phyloP scores from a whole-genome alignment of 2,797 vertebrate genomes.

The Smutsia gigantea region DNA sequence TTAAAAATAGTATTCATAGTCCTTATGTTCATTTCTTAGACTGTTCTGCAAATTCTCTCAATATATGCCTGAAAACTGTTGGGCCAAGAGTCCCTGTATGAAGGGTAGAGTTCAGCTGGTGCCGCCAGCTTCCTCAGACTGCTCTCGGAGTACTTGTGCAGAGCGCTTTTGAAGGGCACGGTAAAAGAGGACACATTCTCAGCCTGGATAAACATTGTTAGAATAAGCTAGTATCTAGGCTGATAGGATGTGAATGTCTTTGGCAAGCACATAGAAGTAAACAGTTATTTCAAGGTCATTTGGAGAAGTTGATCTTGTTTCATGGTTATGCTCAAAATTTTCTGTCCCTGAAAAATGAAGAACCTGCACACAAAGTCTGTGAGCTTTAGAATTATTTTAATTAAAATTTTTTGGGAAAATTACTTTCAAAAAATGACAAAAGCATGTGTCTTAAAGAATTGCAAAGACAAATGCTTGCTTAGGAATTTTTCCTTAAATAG shows the following conservation, averaged over 20 bases:
- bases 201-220: slow-evolving; percentile 28
- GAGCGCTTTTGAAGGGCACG: slow-evolving; percentile 52
- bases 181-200: neutral
- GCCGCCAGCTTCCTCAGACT: slow-evolving; percentile 41
- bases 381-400: slow-evolving; percentile 21
- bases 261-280: slow-evolving; percentile 55
- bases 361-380: neutral
- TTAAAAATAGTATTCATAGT: slow-evolving; percentile 50
- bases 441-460: neutral
- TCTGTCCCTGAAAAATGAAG: neutral
- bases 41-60: slow-evolving; percentile 40
- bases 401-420: neutral
- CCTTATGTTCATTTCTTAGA: neutral
- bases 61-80: slow-evolving; percentile 19
- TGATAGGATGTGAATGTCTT: slow-evolving; percentile 35
- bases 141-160: slow-evolving; percentile 49
- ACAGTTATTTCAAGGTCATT: neutral
- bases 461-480: neutral
- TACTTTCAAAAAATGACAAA: slow-evolving; percentile 7
- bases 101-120: slow-evolving; percentile 17
- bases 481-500: neutral
- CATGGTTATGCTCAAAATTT: neutral
- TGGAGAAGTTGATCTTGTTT: neutral
- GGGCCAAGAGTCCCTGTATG: slow-evolving; percentile 39
- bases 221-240: slow-evolving; percentile 53